Evolutionary conservation across 2,888 invertebrate genomes (phyloP).

Genomic region (Cephus sareptanus): DNA sequence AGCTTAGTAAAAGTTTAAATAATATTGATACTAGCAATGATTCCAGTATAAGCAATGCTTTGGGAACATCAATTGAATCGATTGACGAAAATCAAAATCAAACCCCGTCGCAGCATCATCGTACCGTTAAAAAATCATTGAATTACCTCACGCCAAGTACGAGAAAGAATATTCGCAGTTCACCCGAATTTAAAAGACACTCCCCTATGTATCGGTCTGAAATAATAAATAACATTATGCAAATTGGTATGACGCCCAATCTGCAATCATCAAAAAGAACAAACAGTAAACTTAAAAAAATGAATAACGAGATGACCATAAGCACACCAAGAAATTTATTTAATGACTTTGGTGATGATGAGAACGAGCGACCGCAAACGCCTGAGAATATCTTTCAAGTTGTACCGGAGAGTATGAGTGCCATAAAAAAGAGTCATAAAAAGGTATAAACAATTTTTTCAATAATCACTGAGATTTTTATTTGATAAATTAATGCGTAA

Average conservation of each 20-base stretch:
- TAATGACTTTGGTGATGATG: constrained; percentile 46
- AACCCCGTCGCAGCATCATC: constrained; percentile 49
- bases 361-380: constrained; percentile 44
- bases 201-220: constrained; percentile 37
- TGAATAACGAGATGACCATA: constrained; percentile 29
- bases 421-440: constrained; percentile 58
- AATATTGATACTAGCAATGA: constrained; percentile 42
- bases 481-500: background rate
- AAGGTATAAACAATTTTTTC: constrained; percentile 44
- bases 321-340: constrained; percentile 57
- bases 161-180: constrained; percentile 17
- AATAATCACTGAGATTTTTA: background rate
- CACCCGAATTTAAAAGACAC: constrained; percentile 21
- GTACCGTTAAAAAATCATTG: constrained; percentile 42
- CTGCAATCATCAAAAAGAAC: constrained; percentile 31
- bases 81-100: constrained; percentile 59
- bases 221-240: constrained; percentile 42
- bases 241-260: constrained; percentile 37
- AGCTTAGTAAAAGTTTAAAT: constrained; percentile 39
- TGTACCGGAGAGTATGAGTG: constrained; percentile 57
- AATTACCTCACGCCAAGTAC: constrained; percentile 40
- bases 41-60: constrained; percentile 37
- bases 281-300: constrained; percentile 17
- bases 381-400: constrained; percentile 50
- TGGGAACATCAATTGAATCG: constrained; percentile 46